These are phyloP conservation scores for Halcyon badia DNA, from an alignment of 2,797 vertebrate species.

Conservation along the genomic window DNA sequence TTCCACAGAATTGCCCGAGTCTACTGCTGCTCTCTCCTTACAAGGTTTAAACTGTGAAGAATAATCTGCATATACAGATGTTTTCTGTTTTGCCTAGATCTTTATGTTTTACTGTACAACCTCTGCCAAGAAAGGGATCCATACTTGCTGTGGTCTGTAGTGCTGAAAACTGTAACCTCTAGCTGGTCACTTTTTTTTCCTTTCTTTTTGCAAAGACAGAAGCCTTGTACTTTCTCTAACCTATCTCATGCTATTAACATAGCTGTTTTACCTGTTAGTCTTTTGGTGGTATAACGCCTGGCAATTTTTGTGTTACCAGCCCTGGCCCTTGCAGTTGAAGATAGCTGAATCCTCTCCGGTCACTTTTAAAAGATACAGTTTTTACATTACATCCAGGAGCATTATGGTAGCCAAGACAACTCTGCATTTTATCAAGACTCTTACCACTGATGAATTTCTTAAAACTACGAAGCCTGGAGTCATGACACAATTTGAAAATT, in stretches of 20 bases:
- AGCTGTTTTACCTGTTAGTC: background rate
- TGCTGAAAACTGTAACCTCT: slow-evolving; percentile 53
- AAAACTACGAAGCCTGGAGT: background rate
- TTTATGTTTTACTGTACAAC: slow-evolving; percentile 32
- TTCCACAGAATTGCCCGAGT: slow-evolving; percentile 4
- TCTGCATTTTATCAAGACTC: background rate
- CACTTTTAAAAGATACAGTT: background rate
- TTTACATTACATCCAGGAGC: background rate
- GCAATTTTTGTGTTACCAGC: background rate
- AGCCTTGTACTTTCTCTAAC: background rate
- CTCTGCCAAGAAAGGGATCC: slow-evolving; percentile 23
- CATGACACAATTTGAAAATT: background rate
- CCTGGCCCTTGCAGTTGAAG: background rate
- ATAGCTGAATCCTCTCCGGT: background rate
- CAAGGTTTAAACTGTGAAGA: slow-evolving; percentile 50
- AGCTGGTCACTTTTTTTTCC: background rate
- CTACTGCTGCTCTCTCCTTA: slow-evolving; percentile 36
- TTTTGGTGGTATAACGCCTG: background rate
- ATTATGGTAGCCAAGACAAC: background rate
- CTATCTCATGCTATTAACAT: background rate
- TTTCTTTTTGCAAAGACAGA: background rate
- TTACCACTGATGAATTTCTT: background rate
- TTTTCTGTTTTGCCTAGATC: slow-evolving; percentile 23
- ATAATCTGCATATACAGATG: slow-evolving; percentile 39
- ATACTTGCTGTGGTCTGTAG: slow-evolving; percentile 11